phyloP scores from a whole-genome alignment of 1,140 invertebrate genomes.

The Araneus ventricosus region DNA sequence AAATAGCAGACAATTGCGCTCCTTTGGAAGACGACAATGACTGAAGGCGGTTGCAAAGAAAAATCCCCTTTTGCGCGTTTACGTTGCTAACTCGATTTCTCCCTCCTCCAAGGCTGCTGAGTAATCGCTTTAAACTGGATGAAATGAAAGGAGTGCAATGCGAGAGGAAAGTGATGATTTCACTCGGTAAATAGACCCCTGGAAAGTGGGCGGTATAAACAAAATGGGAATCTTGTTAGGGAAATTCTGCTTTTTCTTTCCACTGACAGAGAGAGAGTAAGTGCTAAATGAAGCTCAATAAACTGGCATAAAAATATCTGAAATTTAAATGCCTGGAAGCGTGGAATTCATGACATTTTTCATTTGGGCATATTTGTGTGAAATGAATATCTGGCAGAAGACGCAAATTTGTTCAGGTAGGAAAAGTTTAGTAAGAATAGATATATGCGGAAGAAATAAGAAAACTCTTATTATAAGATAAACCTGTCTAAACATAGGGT shows the following conservation, averaged over 20 bases:
- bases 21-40: neutral
- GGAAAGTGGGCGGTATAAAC: neutral
- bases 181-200: constrained; percentile 2
- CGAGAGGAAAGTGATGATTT: neutral
- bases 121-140: constrained; percentile 1
- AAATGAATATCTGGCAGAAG: too few species aligned
- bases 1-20: neutral
- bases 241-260: neutral
- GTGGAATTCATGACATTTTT: too few species aligned
- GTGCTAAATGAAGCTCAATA: neutral
- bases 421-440: too few species aligned
- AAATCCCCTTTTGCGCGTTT: neutral
- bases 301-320: neutral
- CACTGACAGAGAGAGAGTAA: neutral
- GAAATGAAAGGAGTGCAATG: neutral
- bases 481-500: too few species aligned
- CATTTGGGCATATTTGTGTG: too few species aligned
- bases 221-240: neutral
- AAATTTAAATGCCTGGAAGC: too few species aligned
- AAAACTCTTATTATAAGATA: too few species aligned
- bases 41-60: neutral
- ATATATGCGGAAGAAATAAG: too few species aligned
- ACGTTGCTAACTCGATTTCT: neutral
- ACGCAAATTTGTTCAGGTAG: too few species aligned
- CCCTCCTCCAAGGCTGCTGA: neutral